Evolutionary conservation across 2,113 vertebrate species (phyloP).

Genomic region (Parotia lawesii): DNA sequence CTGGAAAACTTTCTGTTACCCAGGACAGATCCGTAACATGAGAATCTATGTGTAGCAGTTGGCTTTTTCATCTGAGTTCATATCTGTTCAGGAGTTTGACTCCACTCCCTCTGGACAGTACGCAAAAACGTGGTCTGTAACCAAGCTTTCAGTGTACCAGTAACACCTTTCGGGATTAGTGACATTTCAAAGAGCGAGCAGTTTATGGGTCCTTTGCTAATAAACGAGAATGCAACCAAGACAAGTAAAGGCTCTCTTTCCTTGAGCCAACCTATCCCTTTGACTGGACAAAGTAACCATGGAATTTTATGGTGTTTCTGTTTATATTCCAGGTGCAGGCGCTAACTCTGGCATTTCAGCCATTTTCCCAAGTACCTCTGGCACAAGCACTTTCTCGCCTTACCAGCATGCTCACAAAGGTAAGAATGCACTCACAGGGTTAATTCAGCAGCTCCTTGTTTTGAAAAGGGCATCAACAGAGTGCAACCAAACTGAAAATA

Average conservation of each 20-base stretch:
- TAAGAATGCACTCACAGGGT: conserved; percentile 36
- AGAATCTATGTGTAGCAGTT: neutral
- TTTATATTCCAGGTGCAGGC: conserved; percentile 76
- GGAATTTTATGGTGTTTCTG: neutral
- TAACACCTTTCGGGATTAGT: neutral
- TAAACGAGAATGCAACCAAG: neutral
- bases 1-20: neutral
- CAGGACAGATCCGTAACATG: neutral
- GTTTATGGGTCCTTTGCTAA: neutral
- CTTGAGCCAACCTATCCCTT: neutral
- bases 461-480: neutral
- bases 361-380: conserved; percentile 73
- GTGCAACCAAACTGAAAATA: neutral
- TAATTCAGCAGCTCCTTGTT: neutral
- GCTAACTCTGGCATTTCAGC: conserved; percentile 63
- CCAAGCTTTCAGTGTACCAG: neutral
- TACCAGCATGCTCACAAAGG: conserved; percentile 89
- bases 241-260: neutral
- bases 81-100: neutral
- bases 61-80: neutral
- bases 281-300: neutral
- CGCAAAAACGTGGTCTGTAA: neutral
- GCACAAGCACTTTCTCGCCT: conserved; percentile 82
- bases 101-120: neutral
- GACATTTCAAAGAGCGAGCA: neutral